A percentile compares a stretch with the other conserved stretches of the same genome.
Conservation (phyloP, 2,797 vertebrate species). For the Steatocranus sp. region DNA sequence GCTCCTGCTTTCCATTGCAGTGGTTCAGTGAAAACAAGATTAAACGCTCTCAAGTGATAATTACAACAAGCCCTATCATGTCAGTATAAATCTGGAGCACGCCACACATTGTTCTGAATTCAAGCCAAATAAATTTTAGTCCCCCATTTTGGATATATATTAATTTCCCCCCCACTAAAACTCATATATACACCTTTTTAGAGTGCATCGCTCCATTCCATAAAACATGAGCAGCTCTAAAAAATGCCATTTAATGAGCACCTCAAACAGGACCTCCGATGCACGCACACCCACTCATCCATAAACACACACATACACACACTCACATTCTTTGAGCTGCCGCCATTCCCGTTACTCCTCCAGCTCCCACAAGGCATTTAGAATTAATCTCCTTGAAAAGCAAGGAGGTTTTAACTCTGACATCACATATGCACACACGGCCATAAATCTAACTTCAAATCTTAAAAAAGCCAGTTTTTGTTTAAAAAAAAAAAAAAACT, state of each 20-base stretch:
- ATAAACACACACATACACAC: slow-evolving; percentile 17
- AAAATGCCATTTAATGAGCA: slow-evolving; percentile 41
- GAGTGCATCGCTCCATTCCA: not conserved
- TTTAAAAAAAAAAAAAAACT: slow-evolving; percentile 32
- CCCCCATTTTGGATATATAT: slow-evolving; percentile 16
- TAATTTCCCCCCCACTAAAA: not conserved
- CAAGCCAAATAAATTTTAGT: slow-evolving; percentile 42
- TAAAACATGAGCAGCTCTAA: slow-evolving; percentile 32
- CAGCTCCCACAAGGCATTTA: slow-evolving; percentile 70
- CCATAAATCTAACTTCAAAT: slow-evolving; percentile 70
- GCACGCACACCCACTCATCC: slow-evolving; percentile 16
- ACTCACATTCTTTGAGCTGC: slow-evolving; percentile 61
- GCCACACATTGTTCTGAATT: slow-evolving; percentile 58
- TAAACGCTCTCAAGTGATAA: slow-evolving; percentile 70
- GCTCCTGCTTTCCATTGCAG: slow-evolving; percentile 71
- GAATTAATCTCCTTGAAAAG: slow-evolving; percentile 69
- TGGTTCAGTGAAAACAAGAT: slow-evolving; percentile 72
- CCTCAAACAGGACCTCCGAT: slow-evolving; percentile 39
- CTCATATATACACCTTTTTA: not conserved
- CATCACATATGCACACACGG: slow-evolving; percentile 63
- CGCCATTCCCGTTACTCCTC: slow-evolving; percentile 63
- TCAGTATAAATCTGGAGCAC: slow-evolving; percentile 61
- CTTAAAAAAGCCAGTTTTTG: slow-evolving; percentile 56
- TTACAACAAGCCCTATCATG: slow-evolving; percentile 71
- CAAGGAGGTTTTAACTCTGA: slow-evolving; percentile 68